These are phyloP conservation scores for Furcifer pardalis DNA, from an alignment of 2,797 vertebrate genomes.

Conservation along the genomic window DNA sequence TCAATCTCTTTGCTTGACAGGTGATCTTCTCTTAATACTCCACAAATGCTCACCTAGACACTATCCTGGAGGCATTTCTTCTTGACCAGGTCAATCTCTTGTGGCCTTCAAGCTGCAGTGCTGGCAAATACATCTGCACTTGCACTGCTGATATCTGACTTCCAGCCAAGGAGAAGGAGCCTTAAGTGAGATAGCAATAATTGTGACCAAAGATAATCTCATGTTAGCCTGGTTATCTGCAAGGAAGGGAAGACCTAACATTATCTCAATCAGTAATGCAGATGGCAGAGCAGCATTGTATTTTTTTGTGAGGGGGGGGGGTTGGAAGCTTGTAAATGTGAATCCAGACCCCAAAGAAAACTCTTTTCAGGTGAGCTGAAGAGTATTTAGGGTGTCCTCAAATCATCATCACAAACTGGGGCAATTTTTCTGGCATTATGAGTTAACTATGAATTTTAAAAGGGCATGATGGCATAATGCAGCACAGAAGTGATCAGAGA, in stretches of 20 bases:
- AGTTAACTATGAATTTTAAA: slow-evolving; percentile 3
- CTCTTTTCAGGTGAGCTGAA: not conserved
- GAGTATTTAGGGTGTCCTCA: not conserved
- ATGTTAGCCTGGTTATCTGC: not conserved
- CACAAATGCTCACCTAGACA: slow-evolving; percentile 30
- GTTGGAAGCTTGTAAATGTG: not conserved
- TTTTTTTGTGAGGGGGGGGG: not conserved
- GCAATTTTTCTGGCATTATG: not conserved
- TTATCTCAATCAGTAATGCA: not conserved
- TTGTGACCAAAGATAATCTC: not conserved
- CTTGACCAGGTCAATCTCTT: slow-evolving; percentile 11
- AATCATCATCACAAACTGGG: not conserved
- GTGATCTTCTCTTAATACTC: slow-evolving; percentile 31
- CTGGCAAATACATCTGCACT: not conserved
- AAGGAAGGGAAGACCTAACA: not conserved
- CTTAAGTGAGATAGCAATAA: not conserved
- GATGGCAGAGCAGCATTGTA: not conserved
- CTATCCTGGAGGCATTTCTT: slow-evolving; percentile 24
- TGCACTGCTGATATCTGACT: not conserved
- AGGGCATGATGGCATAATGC: not conserved
- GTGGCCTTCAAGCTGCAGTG: not conserved
- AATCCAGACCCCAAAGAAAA: not conserved
- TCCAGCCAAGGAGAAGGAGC: not conserved
- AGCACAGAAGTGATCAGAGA: not conserved
- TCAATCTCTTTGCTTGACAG: slow-evolving; percentile 40